phyloP scores from a whole-genome alignment of 2,888 invertebrate genomes.

The Acrocyrtus sp. region DNA sequence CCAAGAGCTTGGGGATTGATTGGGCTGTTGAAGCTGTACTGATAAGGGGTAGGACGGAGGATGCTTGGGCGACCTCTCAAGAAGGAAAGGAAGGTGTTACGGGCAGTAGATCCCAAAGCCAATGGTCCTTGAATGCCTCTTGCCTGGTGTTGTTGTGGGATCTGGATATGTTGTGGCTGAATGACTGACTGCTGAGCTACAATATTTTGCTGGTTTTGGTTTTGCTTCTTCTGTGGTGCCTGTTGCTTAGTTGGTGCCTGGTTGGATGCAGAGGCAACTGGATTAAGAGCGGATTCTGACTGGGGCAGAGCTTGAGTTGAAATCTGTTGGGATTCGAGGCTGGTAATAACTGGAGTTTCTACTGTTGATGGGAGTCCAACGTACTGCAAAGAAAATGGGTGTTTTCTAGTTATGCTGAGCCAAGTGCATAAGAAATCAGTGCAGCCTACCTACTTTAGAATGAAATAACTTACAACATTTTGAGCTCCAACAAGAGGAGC shows the following conservation, averaged over 20 bases:
- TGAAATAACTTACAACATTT: neutral
- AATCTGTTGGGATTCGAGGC: slow-evolving; percentile 21
- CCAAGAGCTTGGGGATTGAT: neutral
- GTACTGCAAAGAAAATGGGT: neutral
- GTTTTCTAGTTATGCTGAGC: too few relatives aligned
- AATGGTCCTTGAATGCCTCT: slow-evolving; percentile 25
- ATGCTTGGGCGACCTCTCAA: slow-evolving; percentile 5
- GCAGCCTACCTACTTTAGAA: too few relatives aligned
- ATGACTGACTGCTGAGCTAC: neutral
- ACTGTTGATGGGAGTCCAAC: neutral
- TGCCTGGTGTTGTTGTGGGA: neutral
- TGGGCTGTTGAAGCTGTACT: slow-evolving; percentile 23
- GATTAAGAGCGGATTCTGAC: neutral
- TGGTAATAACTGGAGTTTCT: slow-evolving; percentile 2
- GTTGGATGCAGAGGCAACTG: neutral
- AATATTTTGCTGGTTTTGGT: neutral
- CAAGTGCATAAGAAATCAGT: too few relatives aligned
- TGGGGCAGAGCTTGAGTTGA: neutral
- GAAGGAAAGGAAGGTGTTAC: slow-evolving; percentile 13
- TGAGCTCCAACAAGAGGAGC: neutral
- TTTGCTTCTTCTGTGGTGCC: neutral
- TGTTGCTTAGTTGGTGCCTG: neutral
- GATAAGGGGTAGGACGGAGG: slow-evolving; percentile 22
- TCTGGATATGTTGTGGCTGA: slow-evolving; percentile 4
- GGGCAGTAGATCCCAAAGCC: slow-evolving; percentile 1